Percentiles rank a stretch among this genome's conserved stretches.
phyloP scores from a whole-genome alignment of 2,797 vertebrate genomes.

The Nasua narica region DNA sequence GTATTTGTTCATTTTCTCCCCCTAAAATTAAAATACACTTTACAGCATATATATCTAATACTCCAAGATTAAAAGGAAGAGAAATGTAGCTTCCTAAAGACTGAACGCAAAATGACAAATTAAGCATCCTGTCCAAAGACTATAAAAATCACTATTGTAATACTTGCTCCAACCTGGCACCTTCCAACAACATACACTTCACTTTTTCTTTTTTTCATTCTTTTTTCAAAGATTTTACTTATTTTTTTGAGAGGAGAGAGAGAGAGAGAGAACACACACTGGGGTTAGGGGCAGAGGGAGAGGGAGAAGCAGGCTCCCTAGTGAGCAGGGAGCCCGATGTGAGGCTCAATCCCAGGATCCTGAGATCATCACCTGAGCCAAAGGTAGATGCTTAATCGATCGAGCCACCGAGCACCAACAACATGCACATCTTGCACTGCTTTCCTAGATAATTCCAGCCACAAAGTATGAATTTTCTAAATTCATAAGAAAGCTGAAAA shows the following conservation, averaged over 20 bases:
- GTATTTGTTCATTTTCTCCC: neutral
- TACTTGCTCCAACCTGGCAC: neutral
- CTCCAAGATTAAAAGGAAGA: neutral
- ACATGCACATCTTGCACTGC: neutral
- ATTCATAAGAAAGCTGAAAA: neutral
- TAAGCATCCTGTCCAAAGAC: neutral
- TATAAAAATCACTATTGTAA: neutral
- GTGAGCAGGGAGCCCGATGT: neutral
- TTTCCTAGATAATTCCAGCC: neutral
- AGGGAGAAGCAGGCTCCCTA: neutral
- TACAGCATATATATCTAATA: neutral
- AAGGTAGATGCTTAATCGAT: neutral
- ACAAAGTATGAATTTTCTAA: neutral
- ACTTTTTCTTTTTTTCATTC: neutral
- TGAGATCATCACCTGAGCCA: neutral
- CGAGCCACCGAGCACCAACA: neutral
- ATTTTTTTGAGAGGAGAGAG: too few relatives aligned
- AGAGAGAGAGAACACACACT: too few relatives aligned
- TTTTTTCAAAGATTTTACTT: too few relatives aligned
- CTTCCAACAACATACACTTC: neutral
- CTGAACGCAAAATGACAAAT: neutral
- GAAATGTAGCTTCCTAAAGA: constrained; percentile 25
- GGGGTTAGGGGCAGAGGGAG: neutral
- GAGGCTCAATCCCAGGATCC: neutral
- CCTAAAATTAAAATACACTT: neutral